A percentile compares a stretch with the other conserved stretches of the same genome.
Evolutionary conservation across 1,140 invertebrate genomes (phyloP).

Genomic region (Anoplophora glabripennis): DNA sequence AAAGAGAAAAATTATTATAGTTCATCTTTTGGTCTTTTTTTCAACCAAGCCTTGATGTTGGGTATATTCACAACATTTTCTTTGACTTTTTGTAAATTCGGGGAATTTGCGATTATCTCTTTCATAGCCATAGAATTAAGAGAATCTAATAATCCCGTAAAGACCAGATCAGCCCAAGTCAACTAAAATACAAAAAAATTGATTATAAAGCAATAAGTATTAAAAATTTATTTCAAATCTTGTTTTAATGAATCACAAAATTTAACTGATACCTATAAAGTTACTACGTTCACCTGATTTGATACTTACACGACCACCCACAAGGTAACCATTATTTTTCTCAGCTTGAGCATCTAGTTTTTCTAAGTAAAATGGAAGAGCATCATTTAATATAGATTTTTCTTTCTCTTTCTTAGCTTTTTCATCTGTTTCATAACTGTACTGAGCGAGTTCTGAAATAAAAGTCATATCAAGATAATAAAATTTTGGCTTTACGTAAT

Average conservation of each 20-base stretch:
- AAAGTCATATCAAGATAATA: not conserved
- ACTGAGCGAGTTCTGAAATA: slow-evolving; percentile 51
- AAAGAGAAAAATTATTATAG: not conserved
- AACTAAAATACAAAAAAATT: slow-evolving; percentile 33
- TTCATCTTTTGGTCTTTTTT: slow-evolving; percentile 52
- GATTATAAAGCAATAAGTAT: not conserved
- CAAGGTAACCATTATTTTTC: slow-evolving; percentile 56
- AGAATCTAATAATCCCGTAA: slow-evolving; percentile 60
- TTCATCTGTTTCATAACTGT: slow-evolving; percentile 53
- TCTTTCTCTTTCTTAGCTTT: slow-evolving; percentile 50
- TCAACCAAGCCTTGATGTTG: slow-evolving; percentile 63
- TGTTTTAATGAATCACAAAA: not conserved
- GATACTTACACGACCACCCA: slow-evolving; percentile 51
- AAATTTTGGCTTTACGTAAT: too few relatives aligned
- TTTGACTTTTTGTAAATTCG: slow-evolving; percentile 55
- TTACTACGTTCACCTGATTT: not conserved
- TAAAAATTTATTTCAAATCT: slow-evolving; percentile 3
- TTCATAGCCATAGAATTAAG: slow-evolving; percentile 56
- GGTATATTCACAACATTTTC: slow-evolving; percentile 57
- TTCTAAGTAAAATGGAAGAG: slow-evolving; percentile 58
- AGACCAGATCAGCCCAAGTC: slow-evolving; percentile 64
- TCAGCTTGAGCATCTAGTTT: slow-evolving; percentile 57
- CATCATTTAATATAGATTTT: slow-evolving; percentile 51
- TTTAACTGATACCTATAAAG: not conserved
- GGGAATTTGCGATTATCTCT: slow-evolving; percentile 58